Percentiles rank a stretch among this genome's conserved stretches.
phyloP scores from a whole-genome alignment of 1,140 invertebrate genomes.

The Ceratitis capitata region DNA sequence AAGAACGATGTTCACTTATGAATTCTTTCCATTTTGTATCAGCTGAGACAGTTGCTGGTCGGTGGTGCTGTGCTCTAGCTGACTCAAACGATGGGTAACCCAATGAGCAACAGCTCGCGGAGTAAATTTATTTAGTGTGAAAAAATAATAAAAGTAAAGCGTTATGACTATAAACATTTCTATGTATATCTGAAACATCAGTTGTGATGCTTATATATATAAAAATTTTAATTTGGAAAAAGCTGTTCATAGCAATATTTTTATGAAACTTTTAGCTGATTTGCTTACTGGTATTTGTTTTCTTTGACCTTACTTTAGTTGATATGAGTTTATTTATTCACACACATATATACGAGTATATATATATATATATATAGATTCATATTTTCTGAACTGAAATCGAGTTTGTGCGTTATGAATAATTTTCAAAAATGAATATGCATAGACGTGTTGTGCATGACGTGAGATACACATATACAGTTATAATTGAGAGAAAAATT shows the following conservation, averaged over 20 bases:
- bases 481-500: no score
- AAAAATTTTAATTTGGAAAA: not conserved
- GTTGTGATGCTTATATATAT: no score
- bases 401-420: slow-evolving; percentile 9
- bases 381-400: not conserved
- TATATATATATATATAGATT: not conserved
- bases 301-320: not conserved
- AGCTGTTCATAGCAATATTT: not conserved
- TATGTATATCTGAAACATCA: no score
- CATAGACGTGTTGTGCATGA: not conserved
- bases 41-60: not conserved
- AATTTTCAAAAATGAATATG: slow-evolving; percentile 21
- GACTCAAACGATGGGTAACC: not conserved
- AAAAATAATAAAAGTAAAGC: no score
- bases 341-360: not conserved
- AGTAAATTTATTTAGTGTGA: no score
- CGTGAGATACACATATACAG: no score
- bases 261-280: not conserved
- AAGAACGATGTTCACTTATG: slow-evolving; percentile 14
- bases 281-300: not conserved
- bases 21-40: not conserved
- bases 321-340: not conserved
- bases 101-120: no score
- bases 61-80: slow-evolving; percentile 21
- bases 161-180: no score